A percentile compares a stretch with the other conserved stretches of the same genome.
Conservation (phyloP, 1,140 invertebrate species). For the Theocolax elegans region DNA sequence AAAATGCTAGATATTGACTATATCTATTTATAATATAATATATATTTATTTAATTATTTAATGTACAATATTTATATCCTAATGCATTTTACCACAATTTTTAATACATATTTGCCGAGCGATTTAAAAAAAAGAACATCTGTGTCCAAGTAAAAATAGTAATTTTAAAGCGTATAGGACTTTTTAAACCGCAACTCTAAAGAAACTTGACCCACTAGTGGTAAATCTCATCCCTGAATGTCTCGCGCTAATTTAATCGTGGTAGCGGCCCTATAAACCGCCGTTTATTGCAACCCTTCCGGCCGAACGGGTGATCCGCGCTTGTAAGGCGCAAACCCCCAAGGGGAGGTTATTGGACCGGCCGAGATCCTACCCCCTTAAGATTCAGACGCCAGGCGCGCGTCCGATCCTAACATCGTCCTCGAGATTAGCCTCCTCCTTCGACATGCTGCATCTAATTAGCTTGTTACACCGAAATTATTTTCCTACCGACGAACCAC, state of each 20-base stretch:
- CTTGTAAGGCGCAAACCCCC: slow-evolving; percentile 53
- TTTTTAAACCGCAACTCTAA: too few relatives aligned
- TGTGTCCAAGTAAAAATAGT: too few relatives aligned
- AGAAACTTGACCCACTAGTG: slow-evolving; percentile 36
- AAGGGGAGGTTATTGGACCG: slow-evolving; percentile 62
- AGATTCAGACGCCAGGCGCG: slow-evolving; percentile 60
- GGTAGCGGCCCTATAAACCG: slow-evolving; percentile 59
- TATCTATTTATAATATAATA: too few relatives aligned
- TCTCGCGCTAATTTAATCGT: slow-evolving; percentile 64
- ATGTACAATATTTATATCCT: too few relatives aligned
- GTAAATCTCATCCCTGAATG: slow-evolving; percentile 54
- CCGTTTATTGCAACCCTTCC: slow-evolving; percentile 55
- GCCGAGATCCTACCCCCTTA: slow-evolving; percentile 53
- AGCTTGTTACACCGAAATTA: slow-evolving; percentile 37
- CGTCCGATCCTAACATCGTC: slow-evolving; percentile 49
- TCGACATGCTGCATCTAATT: slow-evolving; percentile 40
- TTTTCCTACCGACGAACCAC: slow-evolving; percentile 1
- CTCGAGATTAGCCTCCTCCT: slow-evolving; percentile 45
- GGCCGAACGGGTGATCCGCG: slow-evolving; percentile 53
- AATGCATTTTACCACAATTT: too few relatives aligned
- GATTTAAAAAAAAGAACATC: too few relatives aligned
- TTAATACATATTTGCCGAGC: too few relatives aligned
- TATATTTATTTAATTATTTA: too few relatives aligned
- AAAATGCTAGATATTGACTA: too few relatives aligned
- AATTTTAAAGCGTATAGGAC: too few relatives aligned